Evolutionary conservation across 2,113 vertebrate genomes (phyloP).

Genomic region (Macaca mulatta): DNA sequence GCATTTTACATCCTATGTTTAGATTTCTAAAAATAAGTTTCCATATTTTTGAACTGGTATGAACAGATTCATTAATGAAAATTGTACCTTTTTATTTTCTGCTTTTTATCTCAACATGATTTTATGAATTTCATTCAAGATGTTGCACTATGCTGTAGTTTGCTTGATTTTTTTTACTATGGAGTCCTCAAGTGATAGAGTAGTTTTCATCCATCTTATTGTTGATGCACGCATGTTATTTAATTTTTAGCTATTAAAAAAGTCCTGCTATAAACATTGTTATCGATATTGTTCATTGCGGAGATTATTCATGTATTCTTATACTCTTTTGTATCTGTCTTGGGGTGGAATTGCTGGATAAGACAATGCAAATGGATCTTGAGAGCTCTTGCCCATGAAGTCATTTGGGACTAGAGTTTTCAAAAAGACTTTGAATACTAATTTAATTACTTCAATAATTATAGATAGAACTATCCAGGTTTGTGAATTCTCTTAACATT

Average conservation of each 20-base stretch:
- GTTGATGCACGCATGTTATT: background rate
- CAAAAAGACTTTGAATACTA: background rate
- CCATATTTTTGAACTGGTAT: background rate
- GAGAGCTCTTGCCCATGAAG: background rate
- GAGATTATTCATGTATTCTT: background rate
- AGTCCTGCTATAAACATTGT: background rate
- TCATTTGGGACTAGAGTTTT: background rate
- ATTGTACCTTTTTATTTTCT: background rate
- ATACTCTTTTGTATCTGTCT: background rate
- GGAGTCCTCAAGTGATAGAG: background rate
- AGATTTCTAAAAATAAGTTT: background rate
- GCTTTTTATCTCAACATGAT: background rate
- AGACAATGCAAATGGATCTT: background rate
- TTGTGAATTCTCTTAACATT: background rate
- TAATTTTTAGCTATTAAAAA: background rate
- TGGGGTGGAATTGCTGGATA: background rate
- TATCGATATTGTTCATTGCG: too few relatives aligned
- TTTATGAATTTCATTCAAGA: background rate
- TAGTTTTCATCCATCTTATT: background rate
- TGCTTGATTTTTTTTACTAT: background rate
- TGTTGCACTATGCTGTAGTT: background rate
- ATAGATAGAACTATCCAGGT: background rate
- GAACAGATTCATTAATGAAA: background rate
- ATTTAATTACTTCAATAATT: background rate
- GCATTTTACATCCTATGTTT: background rate